These are phyloP conservation scores for Psilanteris sp. DNA, from an alignment of 1,140 invertebrate genomes.

Conservation along the genomic window DNA sequence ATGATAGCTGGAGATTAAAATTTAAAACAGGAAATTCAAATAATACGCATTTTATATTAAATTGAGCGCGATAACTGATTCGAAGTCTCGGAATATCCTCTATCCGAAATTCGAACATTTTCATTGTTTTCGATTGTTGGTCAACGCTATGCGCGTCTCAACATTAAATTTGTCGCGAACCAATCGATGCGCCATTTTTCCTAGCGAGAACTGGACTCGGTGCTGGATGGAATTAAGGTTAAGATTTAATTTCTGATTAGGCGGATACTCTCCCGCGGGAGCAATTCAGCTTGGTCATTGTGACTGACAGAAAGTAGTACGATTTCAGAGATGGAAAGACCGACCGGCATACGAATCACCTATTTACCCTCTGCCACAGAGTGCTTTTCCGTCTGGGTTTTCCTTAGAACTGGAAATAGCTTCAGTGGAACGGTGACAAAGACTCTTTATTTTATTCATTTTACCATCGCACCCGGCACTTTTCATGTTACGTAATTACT, in stretches of 20 bases:
- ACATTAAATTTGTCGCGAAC: conserved; percentile 30
- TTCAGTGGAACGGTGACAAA: conserved; percentile 51
- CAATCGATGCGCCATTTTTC: conserved; percentile 65
- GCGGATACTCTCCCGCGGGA: conserved; percentile 66
- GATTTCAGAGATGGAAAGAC: conserved; percentile 77
- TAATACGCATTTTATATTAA: too few relatives aligned
- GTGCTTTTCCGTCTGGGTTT: conserved; percentile 66
- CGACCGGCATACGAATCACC: conserved; percentile 78
- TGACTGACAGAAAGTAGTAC: conserved; percentile 77
- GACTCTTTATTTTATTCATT: conserved; percentile 63
- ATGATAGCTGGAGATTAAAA: too few relatives aligned
- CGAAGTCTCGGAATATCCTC: too few relatives aligned
- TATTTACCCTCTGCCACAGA: conserved; percentile 72
- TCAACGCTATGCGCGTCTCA: neutral
- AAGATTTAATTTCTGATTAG: conserved; percentile 80
- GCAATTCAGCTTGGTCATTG: conserved; percentile 76
- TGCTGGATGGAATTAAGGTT: conserved; percentile 73
- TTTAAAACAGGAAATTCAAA: too few relatives aligned
- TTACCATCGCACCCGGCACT: conserved; percentile 35
- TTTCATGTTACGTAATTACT: conserved; percentile 43
- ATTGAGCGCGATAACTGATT: too few relatives aligned
- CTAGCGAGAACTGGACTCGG: conserved; percentile 50
- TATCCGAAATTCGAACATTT: too few relatives aligned
- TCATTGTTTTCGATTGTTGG: too few relatives aligned
- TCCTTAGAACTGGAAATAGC: conserved; percentile 56